phyloP scores from a whole-genome alignment of 2,113 vertebrate genomes.

The Peromyscus californicus region DNA sequence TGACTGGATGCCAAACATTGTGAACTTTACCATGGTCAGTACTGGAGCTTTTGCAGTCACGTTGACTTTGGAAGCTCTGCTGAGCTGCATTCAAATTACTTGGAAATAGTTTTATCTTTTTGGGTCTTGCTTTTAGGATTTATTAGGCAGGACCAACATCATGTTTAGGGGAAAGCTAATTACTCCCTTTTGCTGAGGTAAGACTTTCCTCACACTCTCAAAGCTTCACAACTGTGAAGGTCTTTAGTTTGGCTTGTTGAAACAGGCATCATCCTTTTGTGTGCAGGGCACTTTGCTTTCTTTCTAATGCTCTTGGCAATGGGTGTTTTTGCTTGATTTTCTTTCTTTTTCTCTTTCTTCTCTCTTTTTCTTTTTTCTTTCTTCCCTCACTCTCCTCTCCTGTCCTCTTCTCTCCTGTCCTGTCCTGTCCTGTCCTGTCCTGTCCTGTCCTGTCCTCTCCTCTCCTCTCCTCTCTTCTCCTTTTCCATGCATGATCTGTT shows the following conservation, averaged over 20 bases:
- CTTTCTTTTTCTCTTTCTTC: not conserved
- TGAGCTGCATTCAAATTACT: not conserved
- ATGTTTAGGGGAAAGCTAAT: not conserved
- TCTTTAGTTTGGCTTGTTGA: not conserved
- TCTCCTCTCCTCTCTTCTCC: not conserved
- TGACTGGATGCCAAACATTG: not conserved
- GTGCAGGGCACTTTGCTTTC: not conserved
- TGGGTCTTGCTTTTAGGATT: conserved; percentile 1
- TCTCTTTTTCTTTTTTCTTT: no score
- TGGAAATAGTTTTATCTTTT: not conserved
- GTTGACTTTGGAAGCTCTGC: conserved; percentile 21
- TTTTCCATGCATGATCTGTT: not conserved
- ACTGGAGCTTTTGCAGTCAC: conserved; percentile 6
- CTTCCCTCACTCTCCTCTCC: no score
- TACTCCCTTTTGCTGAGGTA: not conserved
- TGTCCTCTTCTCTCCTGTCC: no score
- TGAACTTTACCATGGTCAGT: not conserved
- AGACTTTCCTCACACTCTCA: not conserved
- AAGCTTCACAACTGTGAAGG: not conserved
- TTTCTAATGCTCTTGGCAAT: not conserved
- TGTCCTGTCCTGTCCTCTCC: no score
- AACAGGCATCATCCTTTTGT: not conserved
- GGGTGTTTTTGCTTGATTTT: not conserved
- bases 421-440: no score
- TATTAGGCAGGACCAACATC: not conserved